A percentile compares a stretch with the other conserved stretches of the same genome.
phyloP scores from a whole-genome alignment of 2,888 invertebrate genomes.

The Sesia bembeciformis region DNA sequence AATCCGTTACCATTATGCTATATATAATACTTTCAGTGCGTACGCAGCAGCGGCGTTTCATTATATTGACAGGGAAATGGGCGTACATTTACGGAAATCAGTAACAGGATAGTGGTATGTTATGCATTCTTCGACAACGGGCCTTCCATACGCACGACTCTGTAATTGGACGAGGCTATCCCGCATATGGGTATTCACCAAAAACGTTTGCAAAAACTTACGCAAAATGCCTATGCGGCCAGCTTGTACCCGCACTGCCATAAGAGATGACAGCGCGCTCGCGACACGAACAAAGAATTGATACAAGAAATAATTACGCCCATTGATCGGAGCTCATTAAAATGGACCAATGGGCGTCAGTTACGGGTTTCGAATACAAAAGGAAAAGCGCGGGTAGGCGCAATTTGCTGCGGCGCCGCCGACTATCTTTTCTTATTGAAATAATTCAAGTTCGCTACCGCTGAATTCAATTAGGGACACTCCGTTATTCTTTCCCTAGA shows the following conservation, averaged over 20 bases:
- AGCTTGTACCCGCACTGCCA: conserved; percentile 20
- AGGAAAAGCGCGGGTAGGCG: conserved; percentile 42
- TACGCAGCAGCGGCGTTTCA: conserved; percentile 24
- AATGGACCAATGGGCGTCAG: conserved; percentile 53
- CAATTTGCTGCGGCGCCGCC: conserved; percentile 63
- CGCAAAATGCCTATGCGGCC: conserved; percentile 17
- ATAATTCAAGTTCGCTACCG: conserved; percentile 49
- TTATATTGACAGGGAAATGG: conserved; percentile 40
- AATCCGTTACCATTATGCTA: background rate
- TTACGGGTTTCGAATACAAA: conserved; percentile 34
- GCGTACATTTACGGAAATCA: conserved; percentile 35
- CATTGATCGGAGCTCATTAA: conserved; percentile 69
- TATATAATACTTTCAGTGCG: background rate
- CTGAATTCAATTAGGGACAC: conserved; percentile 53
- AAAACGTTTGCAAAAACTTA: conserved; percentile 51
- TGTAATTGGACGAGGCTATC: conserved; percentile 45
- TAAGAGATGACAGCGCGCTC: conserved; percentile 53
- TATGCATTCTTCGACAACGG: conserved; percentile 45
- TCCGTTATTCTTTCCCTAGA: conserved; percentile 16
- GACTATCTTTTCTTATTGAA: conserved; percentile 56
- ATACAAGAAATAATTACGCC: conserved; percentile 71
- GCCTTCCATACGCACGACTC: conserved; percentile 22
- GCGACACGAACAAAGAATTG: conserved; percentile 52
- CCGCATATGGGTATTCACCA: conserved; percentile 51
- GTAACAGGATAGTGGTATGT: conserved; percentile 26